These are phyloP conservation scores for Minunthozetes semirufus DNA, from an alignment of 2,888 invertebrate genomes.

Conservation along the genomic window DNA sequence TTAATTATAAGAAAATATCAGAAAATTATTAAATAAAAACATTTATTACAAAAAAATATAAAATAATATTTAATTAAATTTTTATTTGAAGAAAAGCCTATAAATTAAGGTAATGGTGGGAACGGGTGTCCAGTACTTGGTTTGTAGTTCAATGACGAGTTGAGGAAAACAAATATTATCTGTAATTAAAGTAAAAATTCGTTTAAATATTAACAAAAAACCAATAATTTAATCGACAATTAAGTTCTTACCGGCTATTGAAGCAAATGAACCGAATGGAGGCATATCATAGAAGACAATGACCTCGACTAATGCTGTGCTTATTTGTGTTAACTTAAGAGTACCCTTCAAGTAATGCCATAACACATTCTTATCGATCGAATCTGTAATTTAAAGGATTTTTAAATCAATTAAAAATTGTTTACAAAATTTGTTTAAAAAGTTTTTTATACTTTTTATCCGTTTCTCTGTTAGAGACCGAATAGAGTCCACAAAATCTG, in stretches of 20 bases:
- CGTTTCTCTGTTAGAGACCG: constrained; percentile 15
- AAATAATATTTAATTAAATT: neutral
- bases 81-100: constrained; percentile 8
- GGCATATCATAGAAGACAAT: constrained; percentile 39
- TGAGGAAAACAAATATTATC: neutral
- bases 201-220: neutral
- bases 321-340: neutral
- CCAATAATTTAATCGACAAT: neutral
- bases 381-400: neutral
- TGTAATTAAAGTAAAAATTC: neutral
- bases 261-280: constrained; percentile 17
- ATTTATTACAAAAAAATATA: neutral
- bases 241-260: neutral
- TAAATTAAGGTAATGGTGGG: neutral
- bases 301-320: neutral
- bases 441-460: neutral
- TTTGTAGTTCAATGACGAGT: neutral
- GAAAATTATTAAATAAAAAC: neutral
- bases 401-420: neutral
- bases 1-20: no score
- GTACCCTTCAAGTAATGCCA: constrained; percentile 5
- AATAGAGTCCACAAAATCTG: constrained; percentile 11
- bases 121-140: neutral
- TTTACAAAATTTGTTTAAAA: neutral
- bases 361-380: constrained; percentile 11